Percentiles rank a stretch among this genome's conserved stretches.
phyloP scores from a whole-genome alignment of 2,113 vertebrate genomes.

The Chaetops frenatus region DNA sequence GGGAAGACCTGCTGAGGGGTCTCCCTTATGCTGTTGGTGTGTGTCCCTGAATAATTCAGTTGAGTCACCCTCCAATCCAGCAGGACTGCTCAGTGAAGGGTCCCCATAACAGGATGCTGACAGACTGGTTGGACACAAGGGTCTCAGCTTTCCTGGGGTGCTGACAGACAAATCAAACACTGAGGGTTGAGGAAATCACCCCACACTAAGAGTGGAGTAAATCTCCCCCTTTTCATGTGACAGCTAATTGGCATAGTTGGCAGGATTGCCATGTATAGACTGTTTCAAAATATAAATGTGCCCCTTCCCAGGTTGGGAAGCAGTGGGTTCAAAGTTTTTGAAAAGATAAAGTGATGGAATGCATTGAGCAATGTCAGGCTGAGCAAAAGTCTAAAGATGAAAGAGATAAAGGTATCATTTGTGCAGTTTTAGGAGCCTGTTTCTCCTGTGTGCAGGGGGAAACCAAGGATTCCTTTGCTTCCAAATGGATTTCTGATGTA shows the following conservation, averaged over 20 bases:
- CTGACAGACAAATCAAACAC: no score
- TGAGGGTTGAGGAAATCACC: not conserved
- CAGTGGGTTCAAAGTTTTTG: not conserved
- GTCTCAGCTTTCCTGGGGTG: no score
- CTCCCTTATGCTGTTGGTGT: no score
- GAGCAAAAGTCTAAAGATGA: not conserved
- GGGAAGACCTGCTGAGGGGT: no score
- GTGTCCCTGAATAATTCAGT: no score
- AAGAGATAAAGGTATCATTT: not conserved
- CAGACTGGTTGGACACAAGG: no score
- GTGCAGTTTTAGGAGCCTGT: not conserved
- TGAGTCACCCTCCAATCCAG: no score
- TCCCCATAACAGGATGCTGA: no score
- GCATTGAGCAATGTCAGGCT: not conserved
- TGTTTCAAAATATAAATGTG: not conserved
- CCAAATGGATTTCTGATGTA: not conserved
- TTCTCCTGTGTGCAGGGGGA: not conserved
- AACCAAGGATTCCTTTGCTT: not conserved
- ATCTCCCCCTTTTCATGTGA: not conserved
- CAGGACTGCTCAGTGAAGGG: no score
- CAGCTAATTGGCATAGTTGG: not conserved
- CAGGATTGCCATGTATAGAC: not conserved
- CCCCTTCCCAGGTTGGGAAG: not conserved
- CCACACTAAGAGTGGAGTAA: not conserved
- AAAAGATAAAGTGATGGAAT: not conserved